Evolutionary conservation across 2,797 vertebrate species (phyloP), one percentile per base, ranked within the genome.

Genomic region (Remorina albescens): DNA sequence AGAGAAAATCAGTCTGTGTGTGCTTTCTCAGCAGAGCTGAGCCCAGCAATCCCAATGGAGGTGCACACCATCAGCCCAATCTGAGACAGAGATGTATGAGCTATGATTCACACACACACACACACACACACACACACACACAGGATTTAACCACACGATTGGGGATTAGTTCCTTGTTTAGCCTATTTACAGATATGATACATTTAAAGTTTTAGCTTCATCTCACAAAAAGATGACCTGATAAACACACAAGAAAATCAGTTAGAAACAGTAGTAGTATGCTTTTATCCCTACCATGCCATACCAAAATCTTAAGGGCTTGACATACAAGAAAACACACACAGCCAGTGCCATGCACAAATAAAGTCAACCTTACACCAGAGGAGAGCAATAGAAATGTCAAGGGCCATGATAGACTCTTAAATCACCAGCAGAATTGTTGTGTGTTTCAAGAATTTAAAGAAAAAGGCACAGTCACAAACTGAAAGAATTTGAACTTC

Each of bases 21-120:
- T 85, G 90, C 89, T 88, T 89, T 62, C 81, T 92, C 90, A 92
- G 90, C 91, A 90, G 81, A 89, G 86, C 78, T 81, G 80, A 76
- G 77, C 84, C 80, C 71, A 82, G 74, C 66, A 81, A 82, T 90
- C 91, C 89, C 89, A 77, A 19, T 21, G 80, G 91, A 90, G 80
- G 80, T 42, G 42, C 75, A 82, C 78, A 78, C 78, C 69, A 77
- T 81, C 78, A 66, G 57, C 41, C 71, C 61, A 74, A 70, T 79
- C 62, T 70, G 68, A 84, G 86, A 91, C 91, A 91, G 47, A 90
- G 89, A 92, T 89, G 71, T 82, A 91, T 80, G 83, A 85, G 84
- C 67, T 85, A 21, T 36, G 30, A 36, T 68, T 37, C 1, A 41
- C 66, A 61, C 26, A 34, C 59, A 47, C 18, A 41, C 57, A 56